phyloP scores from a whole-genome alignment of 2,113 vertebrate species.

The Lichenostomus cassidix region DNA sequence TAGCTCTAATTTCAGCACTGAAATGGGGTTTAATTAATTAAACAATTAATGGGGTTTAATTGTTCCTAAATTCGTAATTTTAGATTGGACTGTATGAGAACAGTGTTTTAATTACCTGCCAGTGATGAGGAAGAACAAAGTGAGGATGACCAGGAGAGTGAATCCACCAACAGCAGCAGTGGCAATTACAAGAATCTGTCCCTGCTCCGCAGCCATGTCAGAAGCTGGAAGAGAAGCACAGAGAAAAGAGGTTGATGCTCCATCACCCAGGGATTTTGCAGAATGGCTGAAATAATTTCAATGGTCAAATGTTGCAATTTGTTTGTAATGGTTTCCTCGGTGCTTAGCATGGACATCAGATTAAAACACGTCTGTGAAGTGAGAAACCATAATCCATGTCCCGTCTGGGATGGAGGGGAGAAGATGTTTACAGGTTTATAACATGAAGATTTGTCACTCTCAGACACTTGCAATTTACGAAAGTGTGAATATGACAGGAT shows the following conservation, averaged over 20 bases:
- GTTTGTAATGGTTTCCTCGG: background rate
- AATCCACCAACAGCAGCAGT: conserved; percentile 94
- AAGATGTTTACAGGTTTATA: background rate
- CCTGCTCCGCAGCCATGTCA: conserved; percentile 89
- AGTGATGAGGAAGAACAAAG: conserved; percentile 94
- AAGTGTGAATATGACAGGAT: background rate
- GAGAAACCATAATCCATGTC: background rate
- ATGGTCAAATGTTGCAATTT: background rate
- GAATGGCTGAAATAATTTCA: background rate
- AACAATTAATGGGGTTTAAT: background rate
- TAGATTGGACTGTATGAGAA: background rate
- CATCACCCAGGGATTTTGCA: background rate
- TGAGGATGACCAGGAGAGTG: conserved; percentile 92
- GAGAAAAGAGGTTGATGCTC: background rate
- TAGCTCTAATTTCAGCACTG: background rate
- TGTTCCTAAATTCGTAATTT: background rate
- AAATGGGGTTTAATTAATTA: background rate
- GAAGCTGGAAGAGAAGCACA: conserved; percentile 82
- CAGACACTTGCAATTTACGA: background rate
- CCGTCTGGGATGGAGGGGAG: background rate
- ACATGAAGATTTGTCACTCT: background rate
- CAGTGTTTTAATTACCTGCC: conserved; percentile 81
- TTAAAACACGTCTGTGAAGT: accelerated
- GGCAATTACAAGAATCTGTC: conserved; percentile 92
- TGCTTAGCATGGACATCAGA: background rate